Evolutionary conservation across 2,888 invertebrate species (phyloP).

Genomic region (Apamea anceps): DNA sequence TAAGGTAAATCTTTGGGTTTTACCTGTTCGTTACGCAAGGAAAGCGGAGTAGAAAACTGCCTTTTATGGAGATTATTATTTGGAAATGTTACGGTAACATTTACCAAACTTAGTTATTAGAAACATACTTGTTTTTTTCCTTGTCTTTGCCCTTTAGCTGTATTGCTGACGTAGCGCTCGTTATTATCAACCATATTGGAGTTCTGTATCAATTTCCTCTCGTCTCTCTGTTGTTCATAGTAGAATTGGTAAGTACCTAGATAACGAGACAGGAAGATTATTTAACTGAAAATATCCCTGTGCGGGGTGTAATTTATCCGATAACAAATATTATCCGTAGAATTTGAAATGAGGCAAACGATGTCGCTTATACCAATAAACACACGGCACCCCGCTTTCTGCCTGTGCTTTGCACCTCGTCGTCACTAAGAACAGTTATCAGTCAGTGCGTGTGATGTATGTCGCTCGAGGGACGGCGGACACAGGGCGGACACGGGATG

Average conservation of each 20-base stretch:
- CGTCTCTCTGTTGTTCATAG: neutral
- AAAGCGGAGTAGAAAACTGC: neutral
- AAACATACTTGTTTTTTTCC: constrained; percentile 6
- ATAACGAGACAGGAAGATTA: constrained; percentile 11
- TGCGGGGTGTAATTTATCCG: neutral
- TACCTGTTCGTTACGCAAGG: neutral
- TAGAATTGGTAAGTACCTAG: constrained; percentile 1
- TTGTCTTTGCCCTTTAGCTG: neutral
- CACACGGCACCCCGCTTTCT: neutral
- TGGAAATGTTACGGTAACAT: neutral
- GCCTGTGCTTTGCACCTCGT: constrained; percentile 57
- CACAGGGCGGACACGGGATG: constrained; percentile 29
- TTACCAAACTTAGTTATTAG: neutral
- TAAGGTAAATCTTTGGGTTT: neutral
- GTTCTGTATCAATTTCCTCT: constrained; percentile 17
- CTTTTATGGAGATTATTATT: neutral
- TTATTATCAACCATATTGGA: neutral
- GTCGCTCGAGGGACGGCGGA: constrained; percentile 64
- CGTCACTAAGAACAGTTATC: constrained; percentile 83
- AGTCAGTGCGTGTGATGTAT: constrained; percentile 85
- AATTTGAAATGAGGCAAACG: neutral
- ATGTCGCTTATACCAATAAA: neutral
- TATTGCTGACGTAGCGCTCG: neutral
- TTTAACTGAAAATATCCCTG: neutral
- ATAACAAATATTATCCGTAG: neutral